These are phyloP conservation scores for Rhegmatorhina hoffmannsi DNA, from an alignment of 2,113 vertebrate genomes.

Conservation along the genomic window DNA sequence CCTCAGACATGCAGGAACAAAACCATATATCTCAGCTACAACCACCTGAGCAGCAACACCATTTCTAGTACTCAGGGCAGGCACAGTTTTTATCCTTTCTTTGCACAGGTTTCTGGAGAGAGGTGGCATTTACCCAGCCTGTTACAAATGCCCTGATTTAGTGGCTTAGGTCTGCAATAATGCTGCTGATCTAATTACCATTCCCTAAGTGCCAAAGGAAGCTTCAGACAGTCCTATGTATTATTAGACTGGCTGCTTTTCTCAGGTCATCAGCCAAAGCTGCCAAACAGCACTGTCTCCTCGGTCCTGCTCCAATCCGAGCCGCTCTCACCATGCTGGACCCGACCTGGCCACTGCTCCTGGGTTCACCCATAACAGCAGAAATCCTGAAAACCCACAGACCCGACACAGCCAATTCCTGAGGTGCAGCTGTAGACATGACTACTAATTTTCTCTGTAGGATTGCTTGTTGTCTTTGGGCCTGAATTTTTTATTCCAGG, in stretches of 20 bases:
- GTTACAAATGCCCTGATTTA: background rate
- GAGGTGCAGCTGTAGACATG: background rate
- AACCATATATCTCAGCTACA: background rate
- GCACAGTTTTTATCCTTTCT: background rate
- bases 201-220: background rate
- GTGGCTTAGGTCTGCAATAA: background rate
- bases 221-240: background rate
- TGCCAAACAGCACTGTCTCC: background rate
- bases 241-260: background rate
- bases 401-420: background rate
- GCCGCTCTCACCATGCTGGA: background rate
- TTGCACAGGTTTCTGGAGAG: background rate
- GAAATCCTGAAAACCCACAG: background rate
- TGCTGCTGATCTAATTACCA: background rate
- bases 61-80: background rate
- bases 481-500: background rate
- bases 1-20: background rate
- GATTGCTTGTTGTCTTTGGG: background rate
- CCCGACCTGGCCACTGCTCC: background rate
- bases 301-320: background rate
- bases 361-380: background rate
- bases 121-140: background rate
- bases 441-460: background rate
- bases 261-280: background rate
- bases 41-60: background rate